Evolutionary conservation across 2,797 vertebrate genomes (phyloP).

Genomic region (Chiropotes sagulatus): DNA sequence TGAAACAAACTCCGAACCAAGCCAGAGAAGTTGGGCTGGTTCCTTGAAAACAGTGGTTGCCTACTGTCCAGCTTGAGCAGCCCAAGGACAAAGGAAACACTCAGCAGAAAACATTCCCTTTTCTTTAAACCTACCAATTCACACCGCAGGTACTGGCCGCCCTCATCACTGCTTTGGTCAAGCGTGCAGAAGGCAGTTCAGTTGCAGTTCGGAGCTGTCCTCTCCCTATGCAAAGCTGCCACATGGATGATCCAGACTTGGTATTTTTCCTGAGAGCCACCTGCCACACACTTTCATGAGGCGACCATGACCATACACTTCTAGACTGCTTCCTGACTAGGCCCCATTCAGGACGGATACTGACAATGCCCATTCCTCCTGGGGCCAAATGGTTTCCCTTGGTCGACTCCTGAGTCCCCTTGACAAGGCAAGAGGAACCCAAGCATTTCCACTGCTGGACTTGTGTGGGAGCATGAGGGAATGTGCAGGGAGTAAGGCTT

Average conservation of each 20-base stretch:
- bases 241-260: slow-evolving; percentile 79
- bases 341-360: slow-evolving; percentile 61
- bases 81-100: slow-evolving; percentile 54
- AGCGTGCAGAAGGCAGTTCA: slow-evolving; percentile 38
- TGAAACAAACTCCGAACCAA: slow-evolving; percentile 79
- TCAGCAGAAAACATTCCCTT: slow-evolving; percentile 37
- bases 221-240: slow-evolving; percentile 83
- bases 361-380: slow-evolving; percentile 57
- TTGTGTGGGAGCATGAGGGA: slow-evolving; percentile 75
- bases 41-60: slow-evolving; percentile 59
- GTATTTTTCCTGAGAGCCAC: slow-evolving; percentile 82
- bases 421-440: slow-evolving; percentile 77
- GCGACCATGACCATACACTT: slow-evolving; percentile 60
- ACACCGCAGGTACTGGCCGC: neutral
- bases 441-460: slow-evolving; percentile 71
- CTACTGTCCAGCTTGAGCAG: slow-evolving; percentile 67
- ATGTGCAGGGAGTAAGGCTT: slow-evolving; percentile 76
- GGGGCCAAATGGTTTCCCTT: slow-evolving; percentile 68
- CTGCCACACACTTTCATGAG: slow-evolving; percentile 71
- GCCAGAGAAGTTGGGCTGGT: slow-evolving; percentile 68
- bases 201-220: slow-evolving; percentile 64
- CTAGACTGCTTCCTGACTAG: slow-evolving; percentile 65
- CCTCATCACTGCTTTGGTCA: slow-evolving; percentile 50
- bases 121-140: neutral
- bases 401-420: slow-evolving; percentile 71